Base-by-base conservation (phyloP, 2,888 invertebrate genomes). In the Blastobasis adustella region DNA sequence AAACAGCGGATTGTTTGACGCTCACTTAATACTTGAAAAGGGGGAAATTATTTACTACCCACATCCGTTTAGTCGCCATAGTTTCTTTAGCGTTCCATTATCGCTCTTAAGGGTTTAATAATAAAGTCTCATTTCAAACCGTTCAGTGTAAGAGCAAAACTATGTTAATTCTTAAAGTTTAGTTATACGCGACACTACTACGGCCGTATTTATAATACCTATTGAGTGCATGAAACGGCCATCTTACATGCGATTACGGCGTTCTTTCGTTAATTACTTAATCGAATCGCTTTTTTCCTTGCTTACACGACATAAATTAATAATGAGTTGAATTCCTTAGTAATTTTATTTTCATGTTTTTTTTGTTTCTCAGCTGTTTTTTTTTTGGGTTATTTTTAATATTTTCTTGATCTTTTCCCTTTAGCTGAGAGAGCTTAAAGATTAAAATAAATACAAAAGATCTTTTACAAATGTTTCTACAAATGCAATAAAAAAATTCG, bases 1-100 rank as follows among this genome's bases (percentile, higher is more conserved):
- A 77, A 76, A 76, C 76, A 70, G 66, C 69, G 74, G 66, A 78
- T 73, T 73, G 77, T 72, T 79, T 77, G 73, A 76, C 73, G 75
- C 76, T 75, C 75, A 70, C 69, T 74, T 71, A 71, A 69, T 69
- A 67, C 67, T 62, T 64, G 66, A 71, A 77, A 70, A 69, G 67
- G 67, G 66, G 71, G 71, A 71, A 67, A 67, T 67, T 65, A 67
- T 52, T 53, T 50, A 67, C 63, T 50, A 66, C 63, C 53, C 49
- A 52, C 61, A 56, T 62, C 63, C 59, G 56, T 58, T 60, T 60
- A 61, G 58, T 58, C 23, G 58, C 62, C 62, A 37, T 10, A 45
- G 36, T 7, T 42, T 49, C 46, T 41, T 45, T 48, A 45, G n/a
- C 10, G 48, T 46, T 43, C 46, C 9, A 70, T 37, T 60, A 49